Base-by-base conservation (phyloP, 2,888 invertebrate genomes). In the Drosophila siamana region DNA sequence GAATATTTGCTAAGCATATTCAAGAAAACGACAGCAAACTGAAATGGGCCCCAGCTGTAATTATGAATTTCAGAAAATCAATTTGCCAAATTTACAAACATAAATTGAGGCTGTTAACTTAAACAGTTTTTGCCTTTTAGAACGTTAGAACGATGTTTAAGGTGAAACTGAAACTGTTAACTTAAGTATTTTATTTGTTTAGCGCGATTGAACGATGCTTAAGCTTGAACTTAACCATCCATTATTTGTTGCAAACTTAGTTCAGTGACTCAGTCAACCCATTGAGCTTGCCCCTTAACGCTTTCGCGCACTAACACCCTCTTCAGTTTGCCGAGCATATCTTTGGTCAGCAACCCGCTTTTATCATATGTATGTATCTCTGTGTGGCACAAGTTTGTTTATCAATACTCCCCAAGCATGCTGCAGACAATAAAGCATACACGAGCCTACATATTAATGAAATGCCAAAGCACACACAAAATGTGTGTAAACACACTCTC, bases 381-480 rank as follows among this genome's bases (percentile, higher is more conserved):
- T 8, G 19, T n/a, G 19, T 28, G 1, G 11, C 8, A 16, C 40
- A n/a, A 16, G 16, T 26, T 40, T 15, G n/a, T 40, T 52, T 8
- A 38, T 52, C 16, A 40, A 16, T 26, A 28, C 9, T 28, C n/a
- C 5, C n/a, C 3, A n/a, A n/a, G 38, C 16, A 19, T 40, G 11
- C 4, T 48, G 15, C 36, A 13, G 36, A 36, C 36, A 15, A 13
- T 7, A 36, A 7, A 33, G 8, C 33, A 46, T 26, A 2, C 19
- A 15, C 5, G 13, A 50, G n/a, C n/a, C n/a, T n/a, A 11, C 13
- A 38, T 11, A 22, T 7, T 13, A 52, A 54, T 41, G 13, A 52
- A 67, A 50, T 47, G 41, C 48, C 62, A 28, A 69, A 28, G 11
- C 38, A 46, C 44, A 62, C 33, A 46, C 6, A 38, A 48, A 48